Evolutionary conservation across 2,888 invertebrate species (phyloP).

Genomic region (Panopea generosa): DNA sequence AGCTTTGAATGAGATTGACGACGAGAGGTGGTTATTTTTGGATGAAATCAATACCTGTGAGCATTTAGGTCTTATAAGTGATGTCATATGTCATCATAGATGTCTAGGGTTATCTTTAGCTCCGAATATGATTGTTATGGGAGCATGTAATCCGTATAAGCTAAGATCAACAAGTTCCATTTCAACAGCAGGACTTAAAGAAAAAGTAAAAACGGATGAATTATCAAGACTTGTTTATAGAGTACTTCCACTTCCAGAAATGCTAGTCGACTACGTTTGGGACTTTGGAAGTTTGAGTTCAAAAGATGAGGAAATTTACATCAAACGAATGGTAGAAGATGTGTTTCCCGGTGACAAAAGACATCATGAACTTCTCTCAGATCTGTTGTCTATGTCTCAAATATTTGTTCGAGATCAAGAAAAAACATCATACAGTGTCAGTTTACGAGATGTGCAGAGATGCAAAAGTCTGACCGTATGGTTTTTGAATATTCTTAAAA

Average conservation of each 20-base stretch:
- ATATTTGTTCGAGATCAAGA: conserved; percentile 42
- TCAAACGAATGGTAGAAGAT: conserved; percentile 44
- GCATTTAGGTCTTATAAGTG: conserved; percentile 65
- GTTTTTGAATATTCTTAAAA: conserved; percentile 31
- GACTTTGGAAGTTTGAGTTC: conserved; percentile 70
- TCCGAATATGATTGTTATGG: conserved; percentile 67
- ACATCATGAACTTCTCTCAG: conserved; percentile 20
- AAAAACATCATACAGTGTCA: conserved; percentile 37
- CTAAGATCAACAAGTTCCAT: conserved; percentile 56
- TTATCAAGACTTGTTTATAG: conserved; percentile 70
- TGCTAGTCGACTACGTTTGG: conserved; percentile 73
- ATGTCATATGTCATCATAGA: conserved; percentile 66
- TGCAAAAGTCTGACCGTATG: conserved; percentile 41
- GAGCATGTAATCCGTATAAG: conserved; percentile 74
- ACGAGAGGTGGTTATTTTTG: conserved; percentile 68
- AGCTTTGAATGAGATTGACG: conserved; percentile 28
- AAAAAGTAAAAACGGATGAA: conserved; percentile 67
- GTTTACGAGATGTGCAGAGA: conserved; percentile 55
- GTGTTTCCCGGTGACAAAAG: conserved; percentile 12
- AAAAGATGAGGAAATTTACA: conserved; percentile 67
- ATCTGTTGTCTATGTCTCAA: conserved; percentile 49
- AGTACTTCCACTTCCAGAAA: conserved; percentile 73
- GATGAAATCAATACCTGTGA: conserved; percentile 76
- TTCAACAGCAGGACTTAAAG: conserved; percentile 66
- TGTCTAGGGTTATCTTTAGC: conserved; percentile 58